A percentile compares a stretch with the other conserved stretches of the same genome.
phyloP scores from a whole-genome alignment of 2,797 vertebrate species.

The Platyrinchus mystaceus region DNA sequence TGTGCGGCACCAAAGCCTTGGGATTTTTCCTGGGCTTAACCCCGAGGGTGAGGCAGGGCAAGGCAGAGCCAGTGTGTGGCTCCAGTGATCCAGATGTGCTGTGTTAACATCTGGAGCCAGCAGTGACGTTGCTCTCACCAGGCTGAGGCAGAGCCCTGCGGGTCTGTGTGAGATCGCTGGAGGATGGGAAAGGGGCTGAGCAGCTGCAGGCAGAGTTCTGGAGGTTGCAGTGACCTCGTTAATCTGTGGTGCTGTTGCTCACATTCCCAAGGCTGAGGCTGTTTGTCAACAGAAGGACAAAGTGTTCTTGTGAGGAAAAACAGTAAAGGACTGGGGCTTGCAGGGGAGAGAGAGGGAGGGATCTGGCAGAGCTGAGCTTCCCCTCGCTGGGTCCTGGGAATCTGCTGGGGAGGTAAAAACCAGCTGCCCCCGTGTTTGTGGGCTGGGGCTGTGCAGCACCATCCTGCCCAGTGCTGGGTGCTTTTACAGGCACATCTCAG shows the following conservation, averaged over 20 bases:
- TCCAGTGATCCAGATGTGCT: not conserved
- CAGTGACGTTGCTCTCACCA: not conserved
- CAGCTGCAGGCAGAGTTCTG: not conserved
- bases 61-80: not conserved
- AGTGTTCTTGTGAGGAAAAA: not conserved
- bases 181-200: not conserved
- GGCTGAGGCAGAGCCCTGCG: not conserved
- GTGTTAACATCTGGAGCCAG: not conserved
- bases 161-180: not conserved
- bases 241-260: not conserved
- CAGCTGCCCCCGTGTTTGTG: not conserved
- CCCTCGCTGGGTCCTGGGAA: not conserved
- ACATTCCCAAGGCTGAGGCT: not conserved
- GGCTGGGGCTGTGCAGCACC: not conserved
- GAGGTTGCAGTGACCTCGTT: constrained; percentile 2
- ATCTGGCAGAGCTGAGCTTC: not conserved
- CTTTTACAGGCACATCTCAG: fast-evolving
- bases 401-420: not conserved
- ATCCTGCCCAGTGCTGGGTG: fast-evolving
- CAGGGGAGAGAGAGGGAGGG: not conserved
- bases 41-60: not conserved
- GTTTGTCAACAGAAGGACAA: not conserved
- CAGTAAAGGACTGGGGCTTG: not conserved
- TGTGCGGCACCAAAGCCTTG: fast-evolving
- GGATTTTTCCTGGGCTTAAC: not conserved